phyloP scores from a whole-genome alignment of 1,140 invertebrate species.

The Trichomalopsis sarcophagae region DNA sequence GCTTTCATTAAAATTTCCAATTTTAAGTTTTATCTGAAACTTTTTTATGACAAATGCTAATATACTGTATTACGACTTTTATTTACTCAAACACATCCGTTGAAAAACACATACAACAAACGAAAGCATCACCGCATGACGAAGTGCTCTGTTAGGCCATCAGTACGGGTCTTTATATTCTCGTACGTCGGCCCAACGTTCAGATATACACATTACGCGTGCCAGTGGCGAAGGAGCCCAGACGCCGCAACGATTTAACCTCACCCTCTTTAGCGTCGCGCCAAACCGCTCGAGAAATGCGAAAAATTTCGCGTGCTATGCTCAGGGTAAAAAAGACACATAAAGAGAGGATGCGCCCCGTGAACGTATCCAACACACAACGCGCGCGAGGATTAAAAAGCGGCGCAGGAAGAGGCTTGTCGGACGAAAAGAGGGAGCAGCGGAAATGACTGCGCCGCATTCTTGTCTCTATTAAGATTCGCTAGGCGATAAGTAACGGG shows the following conservation, averaged over 20 bases:
- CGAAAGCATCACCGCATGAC: too few relatives aligned
- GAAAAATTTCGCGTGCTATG: conserved; percentile 45
- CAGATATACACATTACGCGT: conserved; percentile 2
- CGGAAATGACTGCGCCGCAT: conserved; percentile 43
- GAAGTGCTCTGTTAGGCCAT: not conserved
- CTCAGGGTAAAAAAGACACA: conserved; percentile 4
- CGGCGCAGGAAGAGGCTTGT: conserved; percentile 1
- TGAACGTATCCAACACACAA: not conserved
- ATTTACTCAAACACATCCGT: not conserved
- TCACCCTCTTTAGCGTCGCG: not conserved
- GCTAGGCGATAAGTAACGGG: conserved; percentile 44
- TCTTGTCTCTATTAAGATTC: conserved; percentile 49
- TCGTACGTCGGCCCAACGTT: not conserved
- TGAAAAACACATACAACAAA: not conserved
- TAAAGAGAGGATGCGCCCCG: conserved; percentile 16
- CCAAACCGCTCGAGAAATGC: conserved; percentile 31
- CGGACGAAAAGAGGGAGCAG: conserved; percentile 10
- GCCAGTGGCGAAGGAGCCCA: conserved; percentile 29
- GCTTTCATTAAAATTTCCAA: too few relatives aligned
- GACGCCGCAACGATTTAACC: not conserved
- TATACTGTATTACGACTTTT: too few relatives aligned
- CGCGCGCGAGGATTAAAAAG: conserved; percentile 9
- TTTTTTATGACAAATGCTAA: too few relatives aligned
- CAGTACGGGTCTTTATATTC: not conserved
- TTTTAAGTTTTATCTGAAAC: too few relatives aligned